A percentile compares a stretch with the other conserved stretches of the same genome.
Evolutionary conservation across 2,888 invertebrate species (phyloP).

Genomic region (Drosophila gaucha): DNA sequence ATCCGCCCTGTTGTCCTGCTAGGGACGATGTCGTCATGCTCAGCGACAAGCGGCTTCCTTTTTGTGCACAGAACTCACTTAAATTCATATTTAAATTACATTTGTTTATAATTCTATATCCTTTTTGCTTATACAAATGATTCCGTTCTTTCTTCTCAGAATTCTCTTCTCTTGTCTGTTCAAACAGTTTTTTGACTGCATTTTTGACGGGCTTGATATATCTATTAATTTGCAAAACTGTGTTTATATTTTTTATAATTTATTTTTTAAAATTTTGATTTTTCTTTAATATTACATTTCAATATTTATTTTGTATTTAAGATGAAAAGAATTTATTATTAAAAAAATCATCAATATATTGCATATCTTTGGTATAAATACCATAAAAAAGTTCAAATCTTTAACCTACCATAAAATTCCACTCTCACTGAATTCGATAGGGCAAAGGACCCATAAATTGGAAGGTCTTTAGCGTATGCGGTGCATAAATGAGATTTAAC

Average conservation of each 20-base stretch:
- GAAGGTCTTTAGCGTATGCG: constrained; percentile 38
- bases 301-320: constrained; percentile 9
- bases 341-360: neutral
- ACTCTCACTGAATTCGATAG: constrained; percentile 7
- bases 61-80: constrained; percentile 56
- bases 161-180: constrained; percentile 26
- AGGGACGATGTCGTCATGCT: constrained; percentile 42
- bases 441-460: constrained; percentile 46
- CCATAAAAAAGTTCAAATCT: neutral
- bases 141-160: neutral
- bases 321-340: neutral
- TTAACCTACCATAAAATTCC: neutral
- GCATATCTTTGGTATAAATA: neutral
- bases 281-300: no score
- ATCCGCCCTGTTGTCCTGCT: constrained; percentile 62
- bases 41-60: constrained; percentile 35
- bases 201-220: constrained; percentile 19
- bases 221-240: constrained; percentile 25
- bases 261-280: no score
- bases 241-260: constrained; percentile 18
- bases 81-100: constrained; percentile 77
- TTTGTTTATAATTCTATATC: constrained; percentile 48
- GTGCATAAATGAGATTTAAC: constrained; percentile 58
- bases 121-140: constrained; percentile 33
- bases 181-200: constrained; percentile 11